Evolutionary conservation across 2,888 invertebrate species (phyloP).

Genomic region (Reticulitermes lucifugus): DNA sequence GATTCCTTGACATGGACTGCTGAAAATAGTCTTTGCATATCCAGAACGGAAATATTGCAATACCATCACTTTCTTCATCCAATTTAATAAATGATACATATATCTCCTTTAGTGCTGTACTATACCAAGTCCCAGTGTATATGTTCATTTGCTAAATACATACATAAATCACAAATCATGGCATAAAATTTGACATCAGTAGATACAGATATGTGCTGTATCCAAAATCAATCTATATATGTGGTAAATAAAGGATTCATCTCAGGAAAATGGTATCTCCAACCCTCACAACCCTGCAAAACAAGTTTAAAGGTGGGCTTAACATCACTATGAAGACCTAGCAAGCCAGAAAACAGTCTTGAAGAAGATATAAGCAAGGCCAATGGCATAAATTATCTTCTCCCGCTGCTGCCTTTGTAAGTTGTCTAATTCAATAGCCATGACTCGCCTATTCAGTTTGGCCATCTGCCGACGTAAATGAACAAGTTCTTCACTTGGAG

Average conservation of each 20-base stretch:
- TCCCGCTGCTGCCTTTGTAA: slow-evolving; percentile 87
- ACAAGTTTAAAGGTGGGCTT: background rate
- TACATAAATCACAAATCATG: background rate
- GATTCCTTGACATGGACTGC: background rate
- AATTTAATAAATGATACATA: too few species aligned
- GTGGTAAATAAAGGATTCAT: background rate
- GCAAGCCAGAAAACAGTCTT: slow-evolving; percentile 89
- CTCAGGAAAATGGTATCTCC: background rate
- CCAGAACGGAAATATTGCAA: background rate
- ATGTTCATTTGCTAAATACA: background rate
- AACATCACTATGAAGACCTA: slow-evolving; percentile 51
- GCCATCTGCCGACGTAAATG: slow-evolving; percentile 88
- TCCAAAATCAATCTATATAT: background rate
- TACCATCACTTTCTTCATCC: background rate
- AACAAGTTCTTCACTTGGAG: slow-evolving; percentile 81
- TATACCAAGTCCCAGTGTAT: too few species aligned
- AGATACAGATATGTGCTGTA: background rate
- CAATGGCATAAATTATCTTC: slow-evolving; percentile 85
- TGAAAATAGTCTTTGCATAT: background rate
- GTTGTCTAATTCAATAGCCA: slow-evolving; percentile 88
- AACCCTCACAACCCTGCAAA: background rate
- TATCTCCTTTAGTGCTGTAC: too few species aligned
- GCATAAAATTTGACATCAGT: background rate
- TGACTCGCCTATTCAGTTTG: slow-evolving; percentile 87
- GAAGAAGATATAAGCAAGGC: slow-evolving; percentile 86